Percentiles rank a stretch among this genome's conserved stretches.
phyloP scores from a whole-genome alignment of 2,113 vertebrate species.

The Vulpes lagopus region DNA sequence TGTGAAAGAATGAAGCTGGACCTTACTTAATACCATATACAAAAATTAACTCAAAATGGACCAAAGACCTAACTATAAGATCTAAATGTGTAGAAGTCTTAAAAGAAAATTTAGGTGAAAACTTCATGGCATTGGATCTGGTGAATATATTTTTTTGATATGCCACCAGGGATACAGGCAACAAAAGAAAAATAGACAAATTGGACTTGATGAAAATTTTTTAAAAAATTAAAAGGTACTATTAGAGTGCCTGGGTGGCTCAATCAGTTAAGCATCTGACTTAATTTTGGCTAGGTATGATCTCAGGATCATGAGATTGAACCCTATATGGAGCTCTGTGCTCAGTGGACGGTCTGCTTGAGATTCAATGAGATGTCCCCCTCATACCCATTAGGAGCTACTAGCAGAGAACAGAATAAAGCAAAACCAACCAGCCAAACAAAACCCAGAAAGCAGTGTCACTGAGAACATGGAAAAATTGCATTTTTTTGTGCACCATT shows the following conservation, averaged over 20 bases:
- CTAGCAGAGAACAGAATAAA: not conserved
- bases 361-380: not conserved
- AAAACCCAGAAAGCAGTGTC: not conserved
- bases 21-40: not conserved
- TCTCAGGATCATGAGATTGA: not conserved
- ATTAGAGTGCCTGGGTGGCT: not conserved
- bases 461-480: not conserved
- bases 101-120: not conserved
- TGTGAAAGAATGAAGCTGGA: not conserved
- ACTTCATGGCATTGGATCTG: not conserved
- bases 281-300: not conserved
- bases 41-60: not conserved
- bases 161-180: not conserved
- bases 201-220: not conserved
- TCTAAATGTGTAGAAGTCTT: not conserved
- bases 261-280: not conserved
- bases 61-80: not conserved
- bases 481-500: not conserved
- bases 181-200: not conserved
- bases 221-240: not conserved
- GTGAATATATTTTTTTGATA: not conserved
- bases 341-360: not conserved
- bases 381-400: not conserved
- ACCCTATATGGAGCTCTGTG: not conserved
- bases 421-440: not conserved